Evolutionary conservation across 2,797 vertebrate genomes (phyloP).

Genomic region (Protonibea diacanthus): DNA sequence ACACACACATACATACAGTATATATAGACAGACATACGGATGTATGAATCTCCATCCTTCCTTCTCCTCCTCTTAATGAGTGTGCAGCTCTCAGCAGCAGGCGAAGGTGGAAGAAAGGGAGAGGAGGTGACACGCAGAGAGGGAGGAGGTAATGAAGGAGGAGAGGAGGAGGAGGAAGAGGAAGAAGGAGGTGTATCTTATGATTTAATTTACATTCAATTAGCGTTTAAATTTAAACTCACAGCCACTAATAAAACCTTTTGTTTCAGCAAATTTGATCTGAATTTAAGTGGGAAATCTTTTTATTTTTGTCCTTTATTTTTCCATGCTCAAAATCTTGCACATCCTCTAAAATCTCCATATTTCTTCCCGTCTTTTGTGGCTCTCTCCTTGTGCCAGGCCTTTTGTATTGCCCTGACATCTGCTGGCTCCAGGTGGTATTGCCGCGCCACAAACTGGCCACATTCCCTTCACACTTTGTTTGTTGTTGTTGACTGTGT

Average conservation of each 20-base stretch:
- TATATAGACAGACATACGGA: background rate
- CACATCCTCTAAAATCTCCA: background rate
- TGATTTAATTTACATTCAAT: constrained; percentile 19
- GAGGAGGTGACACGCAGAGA: constrained; percentile 4
- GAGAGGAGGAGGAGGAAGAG: constrained; percentile 8
- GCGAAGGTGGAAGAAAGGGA: constrained; percentile 33
- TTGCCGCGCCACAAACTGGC: constrained; percentile 20
- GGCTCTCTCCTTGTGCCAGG: background rate
- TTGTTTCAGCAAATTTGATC: background rate
- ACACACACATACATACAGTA: constrained; percentile 25
- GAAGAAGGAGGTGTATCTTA: background rate
- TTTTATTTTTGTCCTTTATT: background rate
- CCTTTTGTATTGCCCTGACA: constrained; percentile 55
- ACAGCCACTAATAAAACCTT: background rate
- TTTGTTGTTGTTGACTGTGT: background rate
- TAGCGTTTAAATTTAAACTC: background rate
- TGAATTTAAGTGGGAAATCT: background rate
- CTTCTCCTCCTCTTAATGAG: constrained; percentile 38
- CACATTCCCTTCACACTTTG: background rate
- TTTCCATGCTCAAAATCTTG: constrained; percentile 4
- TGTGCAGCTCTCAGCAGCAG: constrained; percentile 37
- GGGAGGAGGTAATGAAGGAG: constrained; percentile 9
- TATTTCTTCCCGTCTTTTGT: constrained; percentile 24
- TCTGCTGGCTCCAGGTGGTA: constrained; percentile 56
- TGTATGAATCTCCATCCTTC: constrained; percentile 20